phyloP scores from a whole-genome alignment of 1,140 invertebrate genomes.

The Scaptomyza pallida region DNA sequence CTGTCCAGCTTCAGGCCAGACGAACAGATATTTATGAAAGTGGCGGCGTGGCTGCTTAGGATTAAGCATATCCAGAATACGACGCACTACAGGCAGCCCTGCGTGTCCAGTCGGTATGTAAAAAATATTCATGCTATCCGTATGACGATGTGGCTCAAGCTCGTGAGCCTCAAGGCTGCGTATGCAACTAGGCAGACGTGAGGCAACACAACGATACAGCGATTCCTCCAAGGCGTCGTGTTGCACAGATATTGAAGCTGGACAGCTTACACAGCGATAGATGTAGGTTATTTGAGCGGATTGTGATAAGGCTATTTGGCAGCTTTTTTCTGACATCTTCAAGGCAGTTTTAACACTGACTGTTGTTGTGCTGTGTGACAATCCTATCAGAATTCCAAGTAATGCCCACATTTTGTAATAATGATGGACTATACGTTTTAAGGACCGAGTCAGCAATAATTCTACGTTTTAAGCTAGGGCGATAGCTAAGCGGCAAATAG shows the following conservation, averaged over 20 bases:
- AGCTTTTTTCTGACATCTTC: conserved; percentile 37
- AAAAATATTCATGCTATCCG: conserved; percentile 66
- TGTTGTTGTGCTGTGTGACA: conserved; percentile 5
- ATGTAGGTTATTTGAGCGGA: conserved; percentile 55
- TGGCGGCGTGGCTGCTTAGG: conserved; percentile 54
- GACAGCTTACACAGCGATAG: conserved; percentile 64
- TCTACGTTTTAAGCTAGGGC: neutral
- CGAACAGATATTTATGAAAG: conserved; percentile 70
- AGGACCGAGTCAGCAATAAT: neutral
- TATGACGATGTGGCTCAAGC: conserved; percentile 55
- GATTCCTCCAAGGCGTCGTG: conserved; percentile 30
- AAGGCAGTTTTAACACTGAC: neutral
- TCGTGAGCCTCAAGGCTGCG: conserved; percentile 48
- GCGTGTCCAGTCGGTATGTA: conserved; percentile 30
- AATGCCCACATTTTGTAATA: conserved; percentile 24
- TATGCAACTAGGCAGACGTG: conserved; percentile 37
- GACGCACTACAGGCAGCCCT: conserved; percentile 35
- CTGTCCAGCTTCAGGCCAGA: conserved; percentile 55
- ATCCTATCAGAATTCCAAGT: conserved; percentile 17
- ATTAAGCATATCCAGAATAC: conserved; percentile 67
- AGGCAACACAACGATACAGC: conserved; percentile 50
- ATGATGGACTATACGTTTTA: neutral
- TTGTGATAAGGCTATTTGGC: conserved; percentile 42
- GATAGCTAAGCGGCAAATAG: conserved; percentile 15
- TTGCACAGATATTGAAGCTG: neutral